Base-by-base conservation (phyloP, 2,113 vertebrate species). In the Jacana jacana region DNA sequence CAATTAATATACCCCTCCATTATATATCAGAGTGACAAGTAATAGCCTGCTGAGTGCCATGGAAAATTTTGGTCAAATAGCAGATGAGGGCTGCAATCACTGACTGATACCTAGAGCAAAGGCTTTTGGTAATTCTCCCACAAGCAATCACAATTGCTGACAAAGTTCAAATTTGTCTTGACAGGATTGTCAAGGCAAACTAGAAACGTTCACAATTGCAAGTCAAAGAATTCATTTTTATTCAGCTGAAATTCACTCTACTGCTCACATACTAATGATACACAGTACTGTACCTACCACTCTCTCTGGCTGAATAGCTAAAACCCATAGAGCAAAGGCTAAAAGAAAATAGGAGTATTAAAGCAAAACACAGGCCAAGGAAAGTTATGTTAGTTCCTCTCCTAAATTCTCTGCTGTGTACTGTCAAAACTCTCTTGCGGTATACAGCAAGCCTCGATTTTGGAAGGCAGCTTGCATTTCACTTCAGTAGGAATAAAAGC, bases 51-150 rank as follows among this genome's bases (percentile, higher is more conserved):
- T 80, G 96, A 96, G 77, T 97, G 95, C 91, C 94, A 97, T 68
- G 79, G 94, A 97, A 96, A 95, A 97, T 97, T 97, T 94, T 96
- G 97, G 97, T 97, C 97, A 97, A 96, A 93, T 66, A 96, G 94
- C 86, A 97, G 92, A 97, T 82, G 95, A 96, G 73, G 92, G 93
- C 77, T 96, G 94, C 97, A 96, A 96, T 97, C 95, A 93, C 89
- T 95, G 95, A 90, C 95, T 97, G 96, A 97, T 95, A 97, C 91
- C 88, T 92, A 96, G 93, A 97, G 95, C 94, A 93, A 95, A 80
- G 77, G 69, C 73, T 94, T 93, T 73, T 85, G 64, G 85, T 91
- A 87, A 93, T 79, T 79, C 81, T 95, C 91, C 89, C 91, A 92
- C 58, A 95, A 94, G 88, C 92, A 93, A 96, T 69, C 71, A 76